phyloP scores from a whole-genome alignment of 2,797 vertebrate genomes.

The Peromyscus attwateri region DNA sequence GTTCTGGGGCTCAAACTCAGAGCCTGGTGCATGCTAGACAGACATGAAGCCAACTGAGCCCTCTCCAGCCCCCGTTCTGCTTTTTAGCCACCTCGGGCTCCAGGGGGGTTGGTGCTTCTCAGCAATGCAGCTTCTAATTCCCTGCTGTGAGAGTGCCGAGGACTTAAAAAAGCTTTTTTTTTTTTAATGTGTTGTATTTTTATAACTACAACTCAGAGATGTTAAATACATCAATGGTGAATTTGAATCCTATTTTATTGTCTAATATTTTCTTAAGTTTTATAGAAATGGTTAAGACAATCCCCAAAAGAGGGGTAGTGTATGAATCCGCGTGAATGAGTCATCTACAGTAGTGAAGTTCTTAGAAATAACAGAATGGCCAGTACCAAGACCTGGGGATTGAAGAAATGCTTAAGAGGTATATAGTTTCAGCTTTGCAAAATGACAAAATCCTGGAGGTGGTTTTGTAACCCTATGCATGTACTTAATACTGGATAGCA shows the following conservation, averaged over 20 bases:
- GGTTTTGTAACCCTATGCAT: neutral
- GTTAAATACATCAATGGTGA: neutral
- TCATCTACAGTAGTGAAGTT: neutral
- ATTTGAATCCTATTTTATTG: conserved; percentile 39
- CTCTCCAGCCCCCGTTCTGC: neutral
- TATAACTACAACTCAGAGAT: neutral
- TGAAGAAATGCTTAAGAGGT: neutral
- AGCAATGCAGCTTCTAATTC: neutral
- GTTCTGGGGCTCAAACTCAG: neutral
- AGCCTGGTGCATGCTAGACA: neutral
- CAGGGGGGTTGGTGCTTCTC: neutral
- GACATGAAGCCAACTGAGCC: too few species aligned
- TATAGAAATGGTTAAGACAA: neutral
- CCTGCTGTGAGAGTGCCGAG: neutral
- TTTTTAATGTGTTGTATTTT: neutral
- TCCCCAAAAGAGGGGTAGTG: neutral
- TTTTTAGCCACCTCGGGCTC: neutral
- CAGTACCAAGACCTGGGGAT: neutral
- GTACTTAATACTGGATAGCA: neutral
- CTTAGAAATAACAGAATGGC: neutral
- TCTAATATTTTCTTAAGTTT: neutral
- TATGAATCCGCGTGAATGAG: neutral
- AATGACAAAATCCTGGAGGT: neutral
- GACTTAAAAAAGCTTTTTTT: neutral
- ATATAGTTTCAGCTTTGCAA: neutral